Base-by-base conservation (phyloP, 2,113 vertebrate species). In the Sinocyclocheilus maitianheensis region DNA sequence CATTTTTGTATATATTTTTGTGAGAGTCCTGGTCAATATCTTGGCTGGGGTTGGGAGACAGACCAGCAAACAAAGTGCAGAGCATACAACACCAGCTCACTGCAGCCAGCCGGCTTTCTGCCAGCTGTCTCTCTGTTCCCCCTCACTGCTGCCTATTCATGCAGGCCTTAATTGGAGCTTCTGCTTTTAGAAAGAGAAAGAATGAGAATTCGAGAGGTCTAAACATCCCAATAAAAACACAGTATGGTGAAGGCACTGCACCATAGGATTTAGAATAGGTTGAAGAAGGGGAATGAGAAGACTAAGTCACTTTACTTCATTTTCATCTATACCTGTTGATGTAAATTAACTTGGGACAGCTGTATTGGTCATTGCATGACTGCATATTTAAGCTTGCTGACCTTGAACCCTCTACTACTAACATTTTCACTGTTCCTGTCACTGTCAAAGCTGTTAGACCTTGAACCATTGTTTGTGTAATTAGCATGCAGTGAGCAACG, bases 151-250 rank as follows among this genome's bases (percentile, higher is more conserved):
- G 53, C 69, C 26, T 83, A 84, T 40, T 74, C 26, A 88, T 84
- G 46, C 63, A 82, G 74, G 65, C 78, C 78, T 85, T 79, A 90
- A 87, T 83, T 83, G 81, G 84, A 83, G 58, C 26, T 81, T 81
- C 65, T 77, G 43, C 69, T 40, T 26, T 75, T 78, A 75, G 48
- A 65, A 80, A 62, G 53, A 79, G n/a, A 63, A 67, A 77, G 43
- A 77, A 77, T 26, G 22, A 77, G 53, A 48, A 76, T 20, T 46
- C 2, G 11, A 77, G 40, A 65, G 55, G 10, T 53, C 18, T 14
- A 37, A 83, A 37, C 43, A 71, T 55, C 14, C 43, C 40, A 81
- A 81, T 69, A 81, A 81, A 67, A 81, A 20, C 37, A 67, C 37
- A 12, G 24, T 46, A 24, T 30, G 24, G n/a, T 6, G 6, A 51